Conservation (phyloP, 1,140 invertebrate genomes). For the Diachasma alloeum region DNA sequence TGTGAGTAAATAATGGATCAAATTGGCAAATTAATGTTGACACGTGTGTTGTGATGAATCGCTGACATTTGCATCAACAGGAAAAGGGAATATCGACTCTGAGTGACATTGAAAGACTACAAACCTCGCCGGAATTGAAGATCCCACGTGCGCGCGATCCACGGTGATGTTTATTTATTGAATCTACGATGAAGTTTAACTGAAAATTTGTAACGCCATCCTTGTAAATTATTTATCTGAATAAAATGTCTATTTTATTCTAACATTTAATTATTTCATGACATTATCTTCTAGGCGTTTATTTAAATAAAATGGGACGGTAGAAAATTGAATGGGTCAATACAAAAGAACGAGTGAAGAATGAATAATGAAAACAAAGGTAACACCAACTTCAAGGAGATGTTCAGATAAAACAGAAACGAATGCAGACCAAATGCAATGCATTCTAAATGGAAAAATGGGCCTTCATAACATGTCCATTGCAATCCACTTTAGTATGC, state of each 20-base stretch:
- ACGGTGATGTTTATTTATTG: slow-evolving; percentile 23
- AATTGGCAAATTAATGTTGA: background rate
- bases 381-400: too few species aligned
- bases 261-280: background rate
- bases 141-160: slow-evolving; percentile 38
- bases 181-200: background rate
- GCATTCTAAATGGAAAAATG: too few species aligned
- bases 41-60: slow-evolving; percentile 1
- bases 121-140: slow-evolving; percentile 53
- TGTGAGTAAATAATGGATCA: slow-evolving; percentile 37
- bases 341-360: too few species aligned
- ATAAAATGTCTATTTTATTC: slow-evolving; percentile 1
- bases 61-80: slow-evolving; percentile 56
- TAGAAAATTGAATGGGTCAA: too few species aligned
- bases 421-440: too few species aligned
- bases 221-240: slow-evolving; percentile 14
- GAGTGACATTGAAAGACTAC: slow-evolving; percentile 71
- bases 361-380: too few species aligned
- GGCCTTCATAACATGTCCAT: too few species aligned
- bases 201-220: background rate
- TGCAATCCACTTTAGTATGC: too few species aligned
- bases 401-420: too few species aligned
- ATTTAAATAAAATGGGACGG: too few species aligned
- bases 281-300: too few species aligned
- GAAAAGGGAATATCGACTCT: slow-evolving; percentile 77